Percentiles rank a stretch among this genome's conserved stretches.
These are phyloP conservation scores for Anas georgica DNA, from an alignment of 2,797 vertebrate species.

Conservation along the genomic window DNA sequence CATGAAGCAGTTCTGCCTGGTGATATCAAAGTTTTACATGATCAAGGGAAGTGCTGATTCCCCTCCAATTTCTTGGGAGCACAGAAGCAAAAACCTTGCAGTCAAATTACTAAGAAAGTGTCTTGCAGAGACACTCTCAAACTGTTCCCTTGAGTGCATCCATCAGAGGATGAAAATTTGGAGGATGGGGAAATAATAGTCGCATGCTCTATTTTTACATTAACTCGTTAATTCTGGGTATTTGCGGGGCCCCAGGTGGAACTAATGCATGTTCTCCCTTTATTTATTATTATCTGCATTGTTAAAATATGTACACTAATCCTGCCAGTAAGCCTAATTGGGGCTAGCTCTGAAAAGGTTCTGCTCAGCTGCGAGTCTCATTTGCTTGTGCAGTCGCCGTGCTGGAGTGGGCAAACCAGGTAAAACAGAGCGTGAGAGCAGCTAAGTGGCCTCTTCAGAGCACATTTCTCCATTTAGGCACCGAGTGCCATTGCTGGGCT, in stretches of 20 bases:
- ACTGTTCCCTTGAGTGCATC: conserved; percentile 20
- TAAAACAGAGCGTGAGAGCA: background rate
- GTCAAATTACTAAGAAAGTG: background rate
- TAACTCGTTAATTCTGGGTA: background rate
- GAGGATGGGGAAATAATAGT: conserved; percentile 15
- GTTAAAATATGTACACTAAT: background rate
- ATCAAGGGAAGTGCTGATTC: conserved; percentile 17
- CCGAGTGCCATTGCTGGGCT: background rate
- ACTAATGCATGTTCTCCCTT: background rate
- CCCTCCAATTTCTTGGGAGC: background rate
- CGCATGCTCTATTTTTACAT: background rate
- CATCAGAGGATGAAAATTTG: background rate
- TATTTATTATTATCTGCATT: background rate
- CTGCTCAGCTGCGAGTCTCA: background rate
- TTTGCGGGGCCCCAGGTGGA: background rate
- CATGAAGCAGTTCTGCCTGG: background rate
- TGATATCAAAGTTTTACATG: background rate
- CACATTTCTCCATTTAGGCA: background rate
- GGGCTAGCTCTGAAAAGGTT: background rate
- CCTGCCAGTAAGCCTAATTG: background rate
- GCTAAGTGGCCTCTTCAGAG: background rate
- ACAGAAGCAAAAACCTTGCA: background rate
- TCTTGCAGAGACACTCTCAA: background rate
- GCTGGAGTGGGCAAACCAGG: background rate
- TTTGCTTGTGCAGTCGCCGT: background rate